Base-by-base conservation (phyloP, 1,140 invertebrate genomes). In the Leucophenga varia region DNA sequence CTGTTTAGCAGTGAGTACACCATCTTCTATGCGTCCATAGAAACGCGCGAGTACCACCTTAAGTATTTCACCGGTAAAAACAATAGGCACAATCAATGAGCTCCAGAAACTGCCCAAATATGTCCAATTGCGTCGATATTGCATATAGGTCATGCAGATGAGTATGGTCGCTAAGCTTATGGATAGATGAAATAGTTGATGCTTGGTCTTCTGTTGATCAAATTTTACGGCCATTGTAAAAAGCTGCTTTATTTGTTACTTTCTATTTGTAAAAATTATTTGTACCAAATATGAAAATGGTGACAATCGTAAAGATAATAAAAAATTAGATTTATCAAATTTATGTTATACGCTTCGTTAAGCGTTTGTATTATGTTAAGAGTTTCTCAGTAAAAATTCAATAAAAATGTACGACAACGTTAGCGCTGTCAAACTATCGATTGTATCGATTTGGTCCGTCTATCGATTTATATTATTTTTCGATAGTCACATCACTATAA, bases 31-130 rank as follows among this genome's bases (percentile, higher is more conserved):
- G 7, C 58, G 55, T 0, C 58, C 64, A 18, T 69, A 74, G 36
- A 67, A 74, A 1, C 63, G 60, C 13, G 71, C 61, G 13, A 74
- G 32, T 22, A 70, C 42, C 8, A 74, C 67, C 44, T 74, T 74
- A 1, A 72, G 42, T 16, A 74, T 44, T 46, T 74, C 71, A 10
- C 71, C 68, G 9, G 55, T 47, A 16, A 74, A 72, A 1, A 74
- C 67, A 50, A 74, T 72, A n/a, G 71, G 71, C n/a, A 74, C 57
- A 13, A 74, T 63, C 13, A 74, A 32, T n/a, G 71, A 74, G n/a
- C 70, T 61, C 64, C 67, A 72, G 35, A 73, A 67, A 50, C 52
- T 73, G 16, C 71, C 71, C 3, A 74, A 48, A 40, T 72, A 59
- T 9, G 59, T 52, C 71, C 71, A 74, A 18, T 71, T 74, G 1